Percentiles rank a stretch among this genome's conserved stretches.
Evolutionary conservation across 2,888 invertebrate genomes (phyloP).

Genomic region (Iphiclides podalirius): DNA sequence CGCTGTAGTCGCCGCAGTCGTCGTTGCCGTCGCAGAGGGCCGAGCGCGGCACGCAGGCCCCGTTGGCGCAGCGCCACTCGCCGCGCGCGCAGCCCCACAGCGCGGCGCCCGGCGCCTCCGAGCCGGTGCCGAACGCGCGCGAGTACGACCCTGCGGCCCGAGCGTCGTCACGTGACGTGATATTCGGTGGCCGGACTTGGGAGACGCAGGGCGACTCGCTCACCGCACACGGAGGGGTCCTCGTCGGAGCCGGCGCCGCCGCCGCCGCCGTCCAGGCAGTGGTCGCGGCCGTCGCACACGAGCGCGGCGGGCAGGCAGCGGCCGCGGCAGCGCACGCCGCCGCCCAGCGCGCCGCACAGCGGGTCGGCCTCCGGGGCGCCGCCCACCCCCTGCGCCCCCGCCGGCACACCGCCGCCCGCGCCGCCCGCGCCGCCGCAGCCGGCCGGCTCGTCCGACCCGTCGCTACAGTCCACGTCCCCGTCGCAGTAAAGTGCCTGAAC

Average conservation of each 20-base stretch:
- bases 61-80: constrained; percentile 85
- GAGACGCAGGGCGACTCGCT: no score
- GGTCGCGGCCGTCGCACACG: constrained; percentile 86
- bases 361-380: constrained; percentile 36
- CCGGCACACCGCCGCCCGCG: constrained; percentile 38
- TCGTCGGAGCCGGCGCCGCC: constrained; percentile 81
- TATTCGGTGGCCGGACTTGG: no score
- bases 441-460: constrained; percentile 85
- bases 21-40: constrained; percentile 87
- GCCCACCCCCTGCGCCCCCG: constrained; percentile 26
- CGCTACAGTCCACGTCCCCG: constrained; percentile 84
- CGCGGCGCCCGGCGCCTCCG: constrained; percentile 79
- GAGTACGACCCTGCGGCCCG: constrained; percentile 59
- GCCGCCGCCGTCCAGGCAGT: constrained; percentile 84
- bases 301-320: constrained; percentile 83
- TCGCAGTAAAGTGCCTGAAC: constrained; percentile 81
- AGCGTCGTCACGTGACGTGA: no score
- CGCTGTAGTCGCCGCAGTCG: constrained; percentile 86
- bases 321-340: constrained; percentile 54
- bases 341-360: constrained; percentile 40
- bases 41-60: constrained; percentile 84
- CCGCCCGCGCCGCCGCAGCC: constrained; percentile 69
- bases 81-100: constrained; percentile 54
- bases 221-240: constrained; percentile 72
- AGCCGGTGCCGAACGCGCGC: constrained; percentile 45